Evolutionary conservation across 2,113 vertebrate species (phyloP).

Genomic region (Ageneiosus marmoratus): DNA sequence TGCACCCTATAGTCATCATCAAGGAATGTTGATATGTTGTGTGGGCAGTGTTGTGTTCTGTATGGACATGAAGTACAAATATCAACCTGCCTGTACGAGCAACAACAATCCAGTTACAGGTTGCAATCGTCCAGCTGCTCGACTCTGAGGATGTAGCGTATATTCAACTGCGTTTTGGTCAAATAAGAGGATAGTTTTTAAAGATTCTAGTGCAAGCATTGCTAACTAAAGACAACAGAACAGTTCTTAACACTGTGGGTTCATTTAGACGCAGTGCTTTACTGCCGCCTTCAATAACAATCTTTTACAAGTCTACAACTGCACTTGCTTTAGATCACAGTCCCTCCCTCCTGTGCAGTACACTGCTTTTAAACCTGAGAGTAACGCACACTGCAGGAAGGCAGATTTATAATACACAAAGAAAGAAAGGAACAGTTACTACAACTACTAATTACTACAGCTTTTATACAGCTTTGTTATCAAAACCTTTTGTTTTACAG

Average conservation of each 20-base stretch:
- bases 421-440: not conserved
- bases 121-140: not conserved
- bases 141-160: not conserved
- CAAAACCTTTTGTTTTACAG: not conserved
- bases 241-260: not conserved
- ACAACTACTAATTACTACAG: too few species aligned
- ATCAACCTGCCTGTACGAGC: not conserved
- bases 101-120: not conserved
- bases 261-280: constrained; percentile 1
- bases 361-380: not conserved
- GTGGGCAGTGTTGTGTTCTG: not conserved
- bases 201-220: not conserved
- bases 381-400: not conserved
- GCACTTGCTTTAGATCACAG: not conserved
- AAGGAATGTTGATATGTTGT: not conserved
- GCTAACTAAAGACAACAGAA: not conserved
- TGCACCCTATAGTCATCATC: not conserved
- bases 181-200: not conserved
- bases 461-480: not conserved
- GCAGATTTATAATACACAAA: not conserved
- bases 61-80: not conserved
- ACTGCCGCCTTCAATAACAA: not conserved
- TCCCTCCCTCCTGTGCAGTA: not conserved
- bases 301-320: not conserved
- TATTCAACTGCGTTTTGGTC: not conserved